Conservation (phyloP, 2,113 vertebrate species). For the Ovis canadensis region DNA sequence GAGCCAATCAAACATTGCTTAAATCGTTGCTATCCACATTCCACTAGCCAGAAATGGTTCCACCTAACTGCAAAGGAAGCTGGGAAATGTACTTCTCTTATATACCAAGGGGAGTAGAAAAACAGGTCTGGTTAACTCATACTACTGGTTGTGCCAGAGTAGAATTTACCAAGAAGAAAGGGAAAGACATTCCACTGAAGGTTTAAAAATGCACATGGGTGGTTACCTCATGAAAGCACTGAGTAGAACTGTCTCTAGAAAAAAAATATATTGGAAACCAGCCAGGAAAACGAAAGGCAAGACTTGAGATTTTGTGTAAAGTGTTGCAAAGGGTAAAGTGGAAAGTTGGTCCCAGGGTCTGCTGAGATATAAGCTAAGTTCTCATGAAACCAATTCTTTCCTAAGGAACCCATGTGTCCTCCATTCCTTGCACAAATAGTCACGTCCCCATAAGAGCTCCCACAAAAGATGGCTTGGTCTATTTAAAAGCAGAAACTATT, state of each 20-base stretch:
- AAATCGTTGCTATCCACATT: neutral
- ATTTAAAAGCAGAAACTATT: neutral
- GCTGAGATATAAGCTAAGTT: neutral
- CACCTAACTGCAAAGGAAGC: neutral
- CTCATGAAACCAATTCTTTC: neutral
- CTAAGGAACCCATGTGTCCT: neutral
- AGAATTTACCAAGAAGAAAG: neutral
- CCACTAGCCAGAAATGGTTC: neutral
- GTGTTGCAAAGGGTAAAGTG: neutral
- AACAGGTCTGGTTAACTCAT: neutral
- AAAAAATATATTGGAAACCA: neutral
- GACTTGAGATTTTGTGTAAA: neutral
- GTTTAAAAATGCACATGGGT: neutral
- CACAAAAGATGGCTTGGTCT: neutral
- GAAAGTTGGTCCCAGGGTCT: neutral
- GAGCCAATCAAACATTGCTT: neutral
- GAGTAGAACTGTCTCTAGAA: neutral
- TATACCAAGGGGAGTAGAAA: neutral
- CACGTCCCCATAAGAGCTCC: neutral
- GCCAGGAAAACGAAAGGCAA: neutral
- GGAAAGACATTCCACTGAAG: neutral
- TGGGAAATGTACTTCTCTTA: neutral
- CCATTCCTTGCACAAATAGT: neutral
- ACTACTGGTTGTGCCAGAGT: neutral
- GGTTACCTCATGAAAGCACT: neutral